phyloP scores from a whole-genome alignment of 2,888 invertebrate species.

The Stenodera caucasica region DNA sequence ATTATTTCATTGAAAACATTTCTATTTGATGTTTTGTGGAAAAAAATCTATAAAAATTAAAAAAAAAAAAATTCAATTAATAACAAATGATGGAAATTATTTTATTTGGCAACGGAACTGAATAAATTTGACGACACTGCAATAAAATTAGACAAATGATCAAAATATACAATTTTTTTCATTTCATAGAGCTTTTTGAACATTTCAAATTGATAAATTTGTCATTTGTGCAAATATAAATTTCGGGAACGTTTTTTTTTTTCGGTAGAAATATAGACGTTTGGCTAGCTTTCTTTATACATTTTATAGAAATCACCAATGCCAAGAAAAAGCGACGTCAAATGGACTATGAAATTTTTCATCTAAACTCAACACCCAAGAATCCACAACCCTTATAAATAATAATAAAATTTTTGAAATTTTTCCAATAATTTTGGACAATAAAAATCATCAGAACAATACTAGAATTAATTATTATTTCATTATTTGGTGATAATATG shows the following conservation, averaged over 20 bases:
- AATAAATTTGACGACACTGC: background rate
- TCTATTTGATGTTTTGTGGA: background rate
- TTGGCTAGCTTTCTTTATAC: background rate
- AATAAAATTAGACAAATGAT: slow-evolving; percentile 5
- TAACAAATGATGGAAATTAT: background rate
- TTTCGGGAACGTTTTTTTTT: no score
- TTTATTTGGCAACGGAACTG: background rate
- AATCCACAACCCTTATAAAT: background rate
- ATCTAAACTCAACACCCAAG: background rate
- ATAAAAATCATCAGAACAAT: background rate
- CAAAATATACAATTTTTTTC: slow-evolving; percentile 1
- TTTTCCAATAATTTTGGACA: no score
- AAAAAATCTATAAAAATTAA: no score
- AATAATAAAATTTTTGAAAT: no score
- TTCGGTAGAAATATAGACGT: background rate
- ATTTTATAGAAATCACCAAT: background rate
- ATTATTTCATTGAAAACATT: background rate
- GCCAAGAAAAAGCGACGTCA: background rate
- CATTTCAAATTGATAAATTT: background rate
- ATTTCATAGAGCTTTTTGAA: background rate
- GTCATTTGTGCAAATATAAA: background rate
- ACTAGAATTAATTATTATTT: background rate
- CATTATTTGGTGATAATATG: no score
- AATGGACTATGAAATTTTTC: background rate
- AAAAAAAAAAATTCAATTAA: no score